A percentile compares a stretch with the other conserved stretches of the same genome.
Conservation (phyloP, 2,888 invertebrate genomes). For the Prosopocoilus inquinatus region DNA sequence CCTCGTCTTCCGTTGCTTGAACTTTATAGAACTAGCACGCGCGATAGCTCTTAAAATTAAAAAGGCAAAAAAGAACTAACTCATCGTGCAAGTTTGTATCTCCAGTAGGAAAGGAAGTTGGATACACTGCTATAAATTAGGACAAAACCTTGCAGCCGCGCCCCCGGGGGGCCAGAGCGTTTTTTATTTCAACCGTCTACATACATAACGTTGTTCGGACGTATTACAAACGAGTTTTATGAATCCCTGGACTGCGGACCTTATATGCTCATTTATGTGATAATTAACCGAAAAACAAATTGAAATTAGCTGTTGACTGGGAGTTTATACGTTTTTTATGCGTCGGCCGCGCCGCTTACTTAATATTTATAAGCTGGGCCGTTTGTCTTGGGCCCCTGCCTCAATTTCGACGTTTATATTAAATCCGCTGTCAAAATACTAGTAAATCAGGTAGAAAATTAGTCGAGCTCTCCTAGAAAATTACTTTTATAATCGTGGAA, state of each 20-base stretch:
- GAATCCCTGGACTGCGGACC: slow-evolving; percentile 33
- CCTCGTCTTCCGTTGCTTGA: background rate
- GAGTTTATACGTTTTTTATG: slow-evolving; percentile 33
- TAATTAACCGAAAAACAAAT: slow-evolving; percentile 42
- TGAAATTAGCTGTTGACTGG: slow-evolving; percentile 41
- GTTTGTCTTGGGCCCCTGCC: slow-evolving; percentile 23
- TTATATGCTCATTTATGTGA: slow-evolving; percentile 39
- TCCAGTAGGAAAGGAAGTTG: slow-evolving; percentile 36
- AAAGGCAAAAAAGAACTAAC: background rate
- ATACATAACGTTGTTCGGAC: slow-evolving; percentile 34
- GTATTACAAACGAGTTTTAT: slow-evolving; percentile 36
- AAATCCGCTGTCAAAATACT: slow-evolving; percentile 20
- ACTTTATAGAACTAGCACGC: background rate
- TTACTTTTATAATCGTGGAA: background rate
- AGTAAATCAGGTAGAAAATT: slow-evolving; percentile 11
- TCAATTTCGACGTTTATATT: slow-evolving; percentile 7
- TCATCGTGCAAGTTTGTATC: slow-evolving; percentile 24
- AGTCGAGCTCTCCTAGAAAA: slow-evolving; percentile 7
- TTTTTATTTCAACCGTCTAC: slow-evolving; percentile 42
- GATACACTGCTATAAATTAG: slow-evolving; percentile 41
- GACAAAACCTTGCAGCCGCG: slow-evolving; percentile 28
- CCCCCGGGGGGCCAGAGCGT: slow-evolving; percentile 37
- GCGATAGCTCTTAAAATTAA: background rate
- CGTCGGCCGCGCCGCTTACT: slow-evolving; percentile 27
- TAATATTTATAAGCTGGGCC: slow-evolving; percentile 26